Conservation (phyloP, 2,113 vertebrate species). For the Hemiscyllium ocellatum region DNA sequence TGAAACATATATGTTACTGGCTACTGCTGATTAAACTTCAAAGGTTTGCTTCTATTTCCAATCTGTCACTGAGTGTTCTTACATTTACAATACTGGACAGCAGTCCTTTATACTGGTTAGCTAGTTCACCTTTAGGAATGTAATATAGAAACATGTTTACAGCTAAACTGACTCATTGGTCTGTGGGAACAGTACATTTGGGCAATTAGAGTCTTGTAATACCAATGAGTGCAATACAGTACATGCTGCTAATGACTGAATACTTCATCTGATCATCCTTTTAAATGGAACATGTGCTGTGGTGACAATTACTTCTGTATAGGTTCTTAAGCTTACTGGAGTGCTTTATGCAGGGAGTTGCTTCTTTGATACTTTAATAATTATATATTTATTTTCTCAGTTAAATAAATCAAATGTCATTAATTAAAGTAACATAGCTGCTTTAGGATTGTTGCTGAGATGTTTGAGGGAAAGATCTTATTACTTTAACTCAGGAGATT, state of each 20-base stretch:
- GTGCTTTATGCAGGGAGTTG: background rate
- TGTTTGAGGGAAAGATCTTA: background rate
- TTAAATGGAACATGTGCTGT: background rate
- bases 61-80: background rate
- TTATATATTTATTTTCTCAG: background rate
- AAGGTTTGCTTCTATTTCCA: slow-evolving; percentile 8
- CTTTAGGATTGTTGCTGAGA: background rate
- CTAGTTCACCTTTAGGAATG: slow-evolving; percentile 15
- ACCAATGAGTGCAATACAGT: slow-evolving; percentile 5
- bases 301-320: background rate
- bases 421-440: background rate
- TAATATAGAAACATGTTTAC: background rate
- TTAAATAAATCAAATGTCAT: background rate
- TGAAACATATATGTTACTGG: background rate
- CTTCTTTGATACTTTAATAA: too few species aligned
- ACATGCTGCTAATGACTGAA: background rate
- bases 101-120: slow-evolving; percentile 1
- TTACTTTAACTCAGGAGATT: background rate
- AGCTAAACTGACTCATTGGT: background rate
- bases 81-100: slow-evolving; percentile 23
- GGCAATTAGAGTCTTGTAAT: background rate
- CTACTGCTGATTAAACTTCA: slow-evolving; percentile 31
- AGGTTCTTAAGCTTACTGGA: background rate
- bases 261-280: background rate
- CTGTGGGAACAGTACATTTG: slow-evolving; percentile 30